Conservation (phyloP, 1,140 invertebrate genomes). For the Calliopsis andreniformis region DNA sequence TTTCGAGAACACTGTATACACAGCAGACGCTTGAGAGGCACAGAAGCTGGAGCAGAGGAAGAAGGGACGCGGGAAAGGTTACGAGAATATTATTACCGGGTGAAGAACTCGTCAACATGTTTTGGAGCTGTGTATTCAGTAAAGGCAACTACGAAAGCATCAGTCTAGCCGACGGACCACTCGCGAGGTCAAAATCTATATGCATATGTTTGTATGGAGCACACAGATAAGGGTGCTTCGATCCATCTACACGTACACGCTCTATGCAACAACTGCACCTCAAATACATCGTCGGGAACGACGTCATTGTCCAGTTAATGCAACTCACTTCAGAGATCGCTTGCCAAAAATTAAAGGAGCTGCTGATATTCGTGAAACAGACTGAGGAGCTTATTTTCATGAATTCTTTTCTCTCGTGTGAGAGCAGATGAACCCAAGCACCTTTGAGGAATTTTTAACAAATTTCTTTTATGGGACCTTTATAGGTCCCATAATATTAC, state of each 20-base stretch:
- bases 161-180: conserved; percentile 1
- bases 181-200: conserved; percentile 18
- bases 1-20: too few species aligned
- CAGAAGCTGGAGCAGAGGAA: not conserved
- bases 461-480: too few species aligned
- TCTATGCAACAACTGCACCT: conserved; percentile 20
- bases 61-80: not conserved
- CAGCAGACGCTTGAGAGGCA: conserved; percentile 45
- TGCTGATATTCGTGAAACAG: too few species aligned
- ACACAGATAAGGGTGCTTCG: not conserved
- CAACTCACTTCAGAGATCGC: conserved; percentile 59
- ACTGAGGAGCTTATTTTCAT: too few species aligned
- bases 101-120: conserved; percentile 46
- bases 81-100: conserved; percentile 28
- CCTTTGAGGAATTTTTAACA: too few species aligned
- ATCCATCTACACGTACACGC: not conserved
- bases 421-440: too few species aligned
- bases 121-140: conserved; percentile 15
- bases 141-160: conserved; percentile 6
- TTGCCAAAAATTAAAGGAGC: conserved; percentile 53
- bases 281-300: conserved; percentile 10
- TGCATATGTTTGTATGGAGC: not conserved
- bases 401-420: too few species aligned
- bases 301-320: conserved; percentile 54
- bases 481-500: too few species aligned